These are phyloP conservation scores for Archilochus colubris DNA, from an alignment of 2,113 vertebrate genomes.

Conservation along the genomic window DNA sequence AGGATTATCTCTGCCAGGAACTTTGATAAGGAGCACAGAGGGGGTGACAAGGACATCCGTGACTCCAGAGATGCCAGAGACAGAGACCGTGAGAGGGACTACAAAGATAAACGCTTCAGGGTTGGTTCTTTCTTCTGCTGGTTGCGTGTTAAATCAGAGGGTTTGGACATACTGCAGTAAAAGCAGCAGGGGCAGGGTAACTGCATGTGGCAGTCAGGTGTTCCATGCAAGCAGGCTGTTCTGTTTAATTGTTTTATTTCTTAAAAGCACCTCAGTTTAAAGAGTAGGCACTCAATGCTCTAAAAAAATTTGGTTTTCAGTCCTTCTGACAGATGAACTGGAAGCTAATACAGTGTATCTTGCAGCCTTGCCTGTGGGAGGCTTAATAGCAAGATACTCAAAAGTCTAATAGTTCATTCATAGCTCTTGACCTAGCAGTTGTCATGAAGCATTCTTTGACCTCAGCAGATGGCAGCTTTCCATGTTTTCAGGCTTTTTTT, in stretches of 20 bases:
- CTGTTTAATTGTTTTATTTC: neutral
- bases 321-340: neutral
- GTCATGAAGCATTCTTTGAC: neutral
- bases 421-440: neutral
- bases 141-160: fast-evolving
- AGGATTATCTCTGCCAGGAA: conserved; percentile 90
- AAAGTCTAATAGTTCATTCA: neutral
- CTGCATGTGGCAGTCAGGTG: neutral
- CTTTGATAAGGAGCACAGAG: conserved; percentile 90
- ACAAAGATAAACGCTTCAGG: conserved; percentile 96
- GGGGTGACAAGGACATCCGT: conserved; percentile 82
- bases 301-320: neutral
- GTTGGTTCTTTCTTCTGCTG: conserved; percentile 68
- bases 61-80: conserved; percentile 74
- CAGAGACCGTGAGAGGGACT: conserved; percentile 90
- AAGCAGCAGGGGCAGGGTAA: neutral
- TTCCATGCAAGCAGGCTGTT: neutral
- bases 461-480: neutral
- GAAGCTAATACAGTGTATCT: neutral
- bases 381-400: neutral
- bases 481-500: neutral
- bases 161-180: neutral
- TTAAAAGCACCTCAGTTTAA: neutral
- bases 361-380: neutral
- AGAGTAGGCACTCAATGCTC: neutral